Evolutionary conservation across 1,140 invertebrate species (phyloP), one percentile per base, ranked within the genome.

Genomic region (Bursaphelenchus mucronatus): DNA sequence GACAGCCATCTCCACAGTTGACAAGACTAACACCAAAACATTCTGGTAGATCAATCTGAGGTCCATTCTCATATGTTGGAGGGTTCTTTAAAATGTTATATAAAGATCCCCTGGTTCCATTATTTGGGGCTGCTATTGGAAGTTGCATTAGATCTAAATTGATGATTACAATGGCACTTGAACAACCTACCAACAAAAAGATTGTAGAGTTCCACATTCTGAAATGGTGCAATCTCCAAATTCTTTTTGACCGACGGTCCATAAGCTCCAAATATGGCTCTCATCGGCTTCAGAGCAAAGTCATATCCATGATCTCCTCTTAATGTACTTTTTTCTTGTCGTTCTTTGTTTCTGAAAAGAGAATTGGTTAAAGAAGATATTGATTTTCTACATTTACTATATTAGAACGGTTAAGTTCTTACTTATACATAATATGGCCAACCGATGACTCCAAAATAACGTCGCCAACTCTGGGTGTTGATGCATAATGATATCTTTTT

Each of bases 141-240:
- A 76, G 59, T 53, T 67, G 66, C 69, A 76, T 74, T 17, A 76
- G 45, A 57, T 74, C 76, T 79, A 44, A 39, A 77, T 15, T 15
- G 6, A 43, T 21, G 11, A 50, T 46, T 13, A 40, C 13, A 49
- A 67, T 66, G 39, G 19, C 8, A 0, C 46, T 9, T 45, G 5
- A 21, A 4, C 54, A 1, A 17, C 54, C 17, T 41, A 74, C 71
- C 61, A 66, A 67, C 70, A 41, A 65, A 73, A 15, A 74, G 53
- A 63, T 74, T 74, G 47, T 72, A 64, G 19, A 75, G 58, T 52
- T 74, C 73, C 17, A 74, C 55, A 56, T 74, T 74, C 49, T 74
- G 71, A 63, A 75, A 74, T 3, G 71, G 68, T 44, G 59, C 61
- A 46, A 74, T 44, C 10, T 55, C 54, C 8, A 49, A 43, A 8